Evolutionary conservation across 2,113 vertebrate genomes (phyloP).

Genomic region (Cnemophilus loriae): DNA sequence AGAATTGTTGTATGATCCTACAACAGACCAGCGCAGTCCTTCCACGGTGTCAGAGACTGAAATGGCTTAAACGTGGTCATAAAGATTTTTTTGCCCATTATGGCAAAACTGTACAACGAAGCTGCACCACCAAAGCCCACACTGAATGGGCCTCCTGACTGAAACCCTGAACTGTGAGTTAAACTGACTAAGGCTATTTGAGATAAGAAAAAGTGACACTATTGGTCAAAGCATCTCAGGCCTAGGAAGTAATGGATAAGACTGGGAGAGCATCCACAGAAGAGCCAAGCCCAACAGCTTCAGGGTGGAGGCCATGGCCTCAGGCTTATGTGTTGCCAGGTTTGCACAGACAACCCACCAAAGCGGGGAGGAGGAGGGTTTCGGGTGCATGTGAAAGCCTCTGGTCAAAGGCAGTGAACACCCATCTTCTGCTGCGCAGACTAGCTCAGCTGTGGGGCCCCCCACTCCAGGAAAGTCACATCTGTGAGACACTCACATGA

Average conservation of each 20-base stretch:
- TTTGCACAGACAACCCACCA: neutral
- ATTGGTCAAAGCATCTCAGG: neutral
- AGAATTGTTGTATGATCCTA: neutral
- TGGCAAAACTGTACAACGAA: neutral
- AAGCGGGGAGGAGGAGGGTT: neutral
- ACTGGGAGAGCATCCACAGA: neutral
- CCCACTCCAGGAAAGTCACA: neutral
- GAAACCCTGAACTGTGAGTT: neutral
- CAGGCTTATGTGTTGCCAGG: neutral
- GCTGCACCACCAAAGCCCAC: neutral
- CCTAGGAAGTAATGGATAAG: neutral
- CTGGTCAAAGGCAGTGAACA: neutral
- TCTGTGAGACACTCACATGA: neutral
- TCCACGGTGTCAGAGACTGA: neutral
- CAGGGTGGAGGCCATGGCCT: neutral
- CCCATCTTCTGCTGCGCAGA: accelerated
- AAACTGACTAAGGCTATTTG: neutral
- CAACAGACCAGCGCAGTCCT: neutral
- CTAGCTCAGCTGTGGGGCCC: neutral
- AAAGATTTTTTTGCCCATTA: neutral
- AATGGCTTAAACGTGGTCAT: neutral
- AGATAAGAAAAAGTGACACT: neutral
- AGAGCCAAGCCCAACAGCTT: neutral
- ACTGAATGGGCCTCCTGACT: neutral
- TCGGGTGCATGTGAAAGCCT: neutral